A percentile compares a stretch with the other conserved stretches of the same genome.
Conservation (phyloP, 2,888 invertebrate species). For the Drosophila rubida region DNA sequence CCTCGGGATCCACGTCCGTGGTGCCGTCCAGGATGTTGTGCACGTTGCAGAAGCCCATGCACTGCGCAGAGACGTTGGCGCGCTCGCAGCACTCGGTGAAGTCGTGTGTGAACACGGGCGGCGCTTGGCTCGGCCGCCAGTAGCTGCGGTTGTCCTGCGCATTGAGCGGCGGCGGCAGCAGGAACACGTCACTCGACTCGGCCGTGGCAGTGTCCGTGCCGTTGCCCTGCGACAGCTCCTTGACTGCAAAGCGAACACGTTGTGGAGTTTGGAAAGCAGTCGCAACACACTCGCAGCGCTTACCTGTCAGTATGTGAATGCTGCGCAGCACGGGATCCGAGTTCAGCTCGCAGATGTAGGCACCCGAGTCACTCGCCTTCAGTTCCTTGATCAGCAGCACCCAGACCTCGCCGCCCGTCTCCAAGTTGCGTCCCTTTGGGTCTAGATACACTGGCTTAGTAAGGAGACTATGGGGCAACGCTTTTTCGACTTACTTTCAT, state of each 20-base stretch:
- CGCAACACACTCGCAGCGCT: no score
- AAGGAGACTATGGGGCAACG: no score
- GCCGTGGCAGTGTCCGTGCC: conserved; percentile 41
- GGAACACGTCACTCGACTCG: conserved; percentile 79
- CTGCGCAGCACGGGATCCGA: conserved; percentile 91
- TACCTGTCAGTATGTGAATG: conserved; percentile 92
- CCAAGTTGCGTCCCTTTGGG: conserved; percentile 74
- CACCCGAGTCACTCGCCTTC: conserved; percentile 89
- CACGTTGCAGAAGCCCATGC: conserved; percentile 93
- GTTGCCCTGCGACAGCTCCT: conserved; percentile 56
- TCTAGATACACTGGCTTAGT: conserved; percentile 53
- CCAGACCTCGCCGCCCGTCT: conserved; percentile 92
- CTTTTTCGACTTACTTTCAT: conserved; percentile 87
- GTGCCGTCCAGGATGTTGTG: conserved; percentile 91
- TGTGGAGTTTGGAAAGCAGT: no score
- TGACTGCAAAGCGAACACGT: conserved; percentile 66
- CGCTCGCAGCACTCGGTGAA: conserved; percentile 92
- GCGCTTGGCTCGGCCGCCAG: conserved; percentile 73
- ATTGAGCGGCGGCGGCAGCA: conserved; percentile 79
- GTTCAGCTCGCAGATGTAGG: conserved; percentile 94
- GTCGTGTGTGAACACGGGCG: conserved; percentile 88
- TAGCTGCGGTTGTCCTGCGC: conserved; percentile 81
- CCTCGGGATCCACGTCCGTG: conserved; percentile 92
- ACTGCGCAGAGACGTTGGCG: conserved; percentile 89
- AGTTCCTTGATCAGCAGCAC: conserved; percentile 91